Conservation (phyloP, 2,113 vertebrate genomes). For the Chaenocephalus aceratus region DNA sequence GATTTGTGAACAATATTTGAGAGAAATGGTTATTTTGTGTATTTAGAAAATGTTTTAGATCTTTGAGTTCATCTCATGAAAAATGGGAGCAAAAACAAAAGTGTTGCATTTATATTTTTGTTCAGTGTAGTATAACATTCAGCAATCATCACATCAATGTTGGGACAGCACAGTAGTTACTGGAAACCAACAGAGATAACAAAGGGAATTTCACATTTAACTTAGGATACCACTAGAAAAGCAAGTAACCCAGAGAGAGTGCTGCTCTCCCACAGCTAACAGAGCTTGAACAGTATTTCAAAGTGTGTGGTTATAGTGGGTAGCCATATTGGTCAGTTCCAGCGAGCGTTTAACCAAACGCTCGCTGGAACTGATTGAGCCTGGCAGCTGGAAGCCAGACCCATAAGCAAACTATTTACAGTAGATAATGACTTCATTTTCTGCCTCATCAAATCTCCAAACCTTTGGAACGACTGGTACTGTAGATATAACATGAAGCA, state of each 20-base stretch:
- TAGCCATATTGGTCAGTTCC: not conserved
- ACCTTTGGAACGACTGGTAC: constrained; percentile 8
- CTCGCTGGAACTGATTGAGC: constrained; percentile 7
- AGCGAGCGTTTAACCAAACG: too few relatives aligned
- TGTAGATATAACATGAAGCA: constrained; percentile 11
- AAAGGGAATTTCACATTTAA: not conserved
- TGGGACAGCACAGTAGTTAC: not conserved
- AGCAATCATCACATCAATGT: not conserved
- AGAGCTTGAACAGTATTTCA: constrained; percentile 10
- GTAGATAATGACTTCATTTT: constrained; percentile 28
- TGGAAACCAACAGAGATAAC: not conserved
- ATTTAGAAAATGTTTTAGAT: too few relatives aligned
- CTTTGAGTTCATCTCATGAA: too few relatives aligned
- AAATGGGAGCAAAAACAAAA: too few relatives aligned
- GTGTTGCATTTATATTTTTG: too few relatives aligned
- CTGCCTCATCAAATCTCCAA: constrained; percentile 20
- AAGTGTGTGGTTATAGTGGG: constrained; percentile 5
- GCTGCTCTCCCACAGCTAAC: constrained; percentile 18
- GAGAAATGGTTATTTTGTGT: too few relatives aligned
- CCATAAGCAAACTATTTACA: constrained; percentile 9
- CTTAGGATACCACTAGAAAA: not conserved
- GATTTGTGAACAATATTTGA: too few relatives aligned
- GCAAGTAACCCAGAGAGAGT: not conserved
- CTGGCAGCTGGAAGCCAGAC: constrained; percentile 27
- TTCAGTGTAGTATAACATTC: not conserved